Percentiles rank a stretch among this genome's conserved stretches.
These are phyloP conservation scores for Ramphastos sulfuratus DNA, from an alignment of 2,113 vertebrate species.

Conservation along the genomic window DNA sequence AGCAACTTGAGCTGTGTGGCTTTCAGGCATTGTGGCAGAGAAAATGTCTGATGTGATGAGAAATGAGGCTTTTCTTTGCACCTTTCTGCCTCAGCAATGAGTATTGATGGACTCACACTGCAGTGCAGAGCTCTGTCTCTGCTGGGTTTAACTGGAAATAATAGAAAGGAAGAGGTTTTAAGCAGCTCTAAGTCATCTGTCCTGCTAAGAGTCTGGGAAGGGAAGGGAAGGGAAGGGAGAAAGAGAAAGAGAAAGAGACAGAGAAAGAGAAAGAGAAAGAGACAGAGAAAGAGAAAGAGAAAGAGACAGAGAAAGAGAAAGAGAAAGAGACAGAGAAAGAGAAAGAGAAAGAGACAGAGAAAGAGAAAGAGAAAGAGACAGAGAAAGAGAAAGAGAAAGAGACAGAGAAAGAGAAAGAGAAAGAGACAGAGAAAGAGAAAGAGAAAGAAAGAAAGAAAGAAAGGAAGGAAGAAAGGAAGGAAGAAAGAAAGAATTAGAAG, in stretches of 20 bases:
- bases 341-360: too few relatives aligned
- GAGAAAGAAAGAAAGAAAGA: too few relatives aligned
- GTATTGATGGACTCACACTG: background rate
- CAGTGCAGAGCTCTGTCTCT: background rate
- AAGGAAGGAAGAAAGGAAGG: too few relatives aligned
- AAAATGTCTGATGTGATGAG: background rate
- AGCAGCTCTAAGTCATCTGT: background rate
- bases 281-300: too few relatives aligned
- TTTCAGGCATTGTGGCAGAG: background rate
- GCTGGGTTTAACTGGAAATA: constrained; percentile 6
- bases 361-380: too few relatives aligned
- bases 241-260: background rate
- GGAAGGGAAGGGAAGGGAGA: background rate
- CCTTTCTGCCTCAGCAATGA: background rate
- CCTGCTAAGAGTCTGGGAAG: background rate
- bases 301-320: too few relatives aligned
- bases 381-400: too few relatives aligned
- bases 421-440: too few relatives aligned
- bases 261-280: too few relatives aligned
- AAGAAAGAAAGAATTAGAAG: too few relatives aligned
- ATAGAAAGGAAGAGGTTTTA: constrained; percentile 18
- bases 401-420: too few relatives aligned
- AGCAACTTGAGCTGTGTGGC: background rate
- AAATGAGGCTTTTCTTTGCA: background rate
- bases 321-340: too few relatives aligned